Evolutionary conservation across 2,888 invertebrate species (phyloP).

Genomic region (Ectemnius lituratus): DNA sequence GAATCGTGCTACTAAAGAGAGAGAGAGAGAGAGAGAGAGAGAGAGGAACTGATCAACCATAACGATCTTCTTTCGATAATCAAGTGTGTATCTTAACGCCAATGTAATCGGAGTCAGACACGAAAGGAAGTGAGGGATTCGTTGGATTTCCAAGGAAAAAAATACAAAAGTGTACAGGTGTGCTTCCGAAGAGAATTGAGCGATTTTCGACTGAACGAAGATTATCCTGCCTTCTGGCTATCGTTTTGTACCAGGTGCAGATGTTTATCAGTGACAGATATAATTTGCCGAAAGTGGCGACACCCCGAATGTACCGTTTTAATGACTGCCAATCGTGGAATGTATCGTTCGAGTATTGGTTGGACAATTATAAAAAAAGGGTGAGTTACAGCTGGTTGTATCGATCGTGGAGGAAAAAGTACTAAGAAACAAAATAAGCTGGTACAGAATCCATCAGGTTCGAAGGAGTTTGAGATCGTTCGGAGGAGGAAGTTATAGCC

Average conservation of each 20-base stretch:
- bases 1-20: background rate
- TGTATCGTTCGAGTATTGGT: too few species aligned
- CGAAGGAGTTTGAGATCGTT: slow-evolving; percentile 31
- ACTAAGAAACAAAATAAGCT: slow-evolving; percentile 16
- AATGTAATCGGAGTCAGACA: slow-evolving; percentile 45
- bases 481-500: slow-evolving; percentile 54
- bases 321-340: too few species aligned
- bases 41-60: background rate
- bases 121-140: slow-evolving; percentile 23
- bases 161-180: slow-evolving; percentile 42
- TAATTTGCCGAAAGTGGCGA: background rate
- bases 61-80: slow-evolving; percentile 11
- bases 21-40: background rate
- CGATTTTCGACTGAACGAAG: background rate
- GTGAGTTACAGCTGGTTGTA: background rate
- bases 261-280: background rate
- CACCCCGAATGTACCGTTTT: background rate
- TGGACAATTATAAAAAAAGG: too few species aligned
- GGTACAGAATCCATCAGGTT: slow-evolving; percentile 42
- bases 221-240: background rate
- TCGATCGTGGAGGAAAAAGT: slow-evolving; percentile 10
- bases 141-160: slow-evolving; percentile 17
- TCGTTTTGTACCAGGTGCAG: background rate
- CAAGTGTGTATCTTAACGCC: slow-evolving; percentile 53
- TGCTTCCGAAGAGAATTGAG: background rate